Percentiles rank a stretch among this genome's conserved stretches.
Conservation (phyloP, 2,888 invertebrate genomes). For the Drosophila austrosaltans region DNA sequence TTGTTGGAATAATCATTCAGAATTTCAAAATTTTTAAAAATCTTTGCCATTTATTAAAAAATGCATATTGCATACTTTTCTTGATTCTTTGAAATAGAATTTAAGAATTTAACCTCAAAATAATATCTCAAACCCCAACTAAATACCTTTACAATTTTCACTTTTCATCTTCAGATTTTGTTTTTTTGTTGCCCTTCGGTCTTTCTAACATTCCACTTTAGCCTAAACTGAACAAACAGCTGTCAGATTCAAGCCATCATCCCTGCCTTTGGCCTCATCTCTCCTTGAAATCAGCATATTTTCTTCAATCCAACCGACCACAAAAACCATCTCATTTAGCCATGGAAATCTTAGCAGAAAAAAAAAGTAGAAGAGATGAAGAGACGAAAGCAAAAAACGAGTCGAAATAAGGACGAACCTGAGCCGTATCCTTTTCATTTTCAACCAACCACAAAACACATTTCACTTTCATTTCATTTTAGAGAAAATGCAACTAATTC, state of each 20-base stretch:
- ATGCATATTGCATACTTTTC: neutral
- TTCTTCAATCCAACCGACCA: constrained; percentile 55
- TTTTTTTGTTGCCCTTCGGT: constrained; percentile 36
- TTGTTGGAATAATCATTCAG: too few species aligned
- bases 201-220: constrained; percentile 51
- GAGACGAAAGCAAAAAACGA: constrained; percentile 22
- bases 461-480: constrained; percentile 73
- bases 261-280: constrained; percentile 20
- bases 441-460: constrained; percentile 71
- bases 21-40: too few species aligned
- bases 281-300: constrained; percentile 49
- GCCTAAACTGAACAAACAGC: constrained; percentile 47
- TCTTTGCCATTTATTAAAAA: too few species aligned
- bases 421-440: constrained; percentile 74
- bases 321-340: constrained; percentile 77
- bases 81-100: neutral
- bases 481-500: constrained; percentile 77
- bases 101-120: constrained; percentile 6
- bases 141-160: constrained; percentile 40
- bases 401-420: constrained; percentile 53
- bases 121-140: constrained; percentile 25
- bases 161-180: constrained; percentile 42
- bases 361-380: constrained; percentile 25
- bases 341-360: constrained; percentile 68
- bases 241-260: constrained; percentile 54